These are phyloP conservation scores for Anguilla obscura DNA, from an alignment of 2,797 vertebrate species.

Conservation along the genomic window DNA sequence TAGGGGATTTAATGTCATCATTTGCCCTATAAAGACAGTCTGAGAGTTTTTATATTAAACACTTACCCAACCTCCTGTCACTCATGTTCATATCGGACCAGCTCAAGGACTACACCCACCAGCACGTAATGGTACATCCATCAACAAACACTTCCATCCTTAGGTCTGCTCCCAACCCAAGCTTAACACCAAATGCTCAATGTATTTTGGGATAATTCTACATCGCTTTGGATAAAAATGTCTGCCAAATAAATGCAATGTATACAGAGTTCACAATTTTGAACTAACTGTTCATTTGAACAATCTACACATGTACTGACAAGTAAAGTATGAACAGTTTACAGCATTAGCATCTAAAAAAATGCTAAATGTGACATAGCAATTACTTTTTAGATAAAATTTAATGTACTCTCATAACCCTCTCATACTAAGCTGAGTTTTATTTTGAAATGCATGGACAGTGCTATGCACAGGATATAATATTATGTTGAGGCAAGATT, in stretches of 20 bases:
- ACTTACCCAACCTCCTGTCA: background rate
- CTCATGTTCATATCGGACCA: background rate
- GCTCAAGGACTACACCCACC: background rate
- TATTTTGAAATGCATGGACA: background rate
- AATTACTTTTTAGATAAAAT: background rate
- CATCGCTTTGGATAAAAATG: no score
- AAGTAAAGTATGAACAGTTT: background rate
- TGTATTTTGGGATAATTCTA: background rate
- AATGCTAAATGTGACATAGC: background rate
- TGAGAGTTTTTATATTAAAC: background rate
- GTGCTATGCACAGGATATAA: background rate
- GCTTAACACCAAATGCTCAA: background rate
- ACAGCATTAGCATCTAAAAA: background rate
- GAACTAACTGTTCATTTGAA: background rate
- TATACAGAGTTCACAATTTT: background rate
- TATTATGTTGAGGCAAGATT: background rate
- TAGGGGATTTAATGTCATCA: background rate
- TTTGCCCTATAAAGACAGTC: background rate
- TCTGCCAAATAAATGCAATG: no score
- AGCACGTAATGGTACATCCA: background rate
- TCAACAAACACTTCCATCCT: background rate
- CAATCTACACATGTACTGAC: background rate
- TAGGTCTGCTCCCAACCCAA: background rate
- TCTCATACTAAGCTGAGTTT: background rate
- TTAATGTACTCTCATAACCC: background rate